phyloP scores from a whole-genome alignment of 2,888 invertebrate genomes.

The Mesodorylaimus sp. region DNA sequence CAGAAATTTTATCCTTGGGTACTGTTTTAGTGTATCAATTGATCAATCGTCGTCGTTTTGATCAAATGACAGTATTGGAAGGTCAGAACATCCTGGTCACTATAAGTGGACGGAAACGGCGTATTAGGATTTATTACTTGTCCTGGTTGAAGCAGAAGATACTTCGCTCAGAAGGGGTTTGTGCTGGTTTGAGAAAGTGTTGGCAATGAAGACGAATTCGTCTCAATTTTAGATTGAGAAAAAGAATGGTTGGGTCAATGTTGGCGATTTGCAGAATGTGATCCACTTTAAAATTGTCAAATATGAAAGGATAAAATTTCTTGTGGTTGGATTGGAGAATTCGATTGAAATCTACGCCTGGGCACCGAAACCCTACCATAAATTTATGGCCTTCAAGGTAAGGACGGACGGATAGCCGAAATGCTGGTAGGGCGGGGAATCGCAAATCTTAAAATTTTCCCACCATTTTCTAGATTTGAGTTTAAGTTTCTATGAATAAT shows the following conservation, averaged over 20 bases:
- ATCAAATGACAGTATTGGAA: slow-evolving; percentile 99
- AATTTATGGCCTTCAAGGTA: slow-evolving; percentile 98
- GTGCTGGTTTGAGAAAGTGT: too few relatives aligned
- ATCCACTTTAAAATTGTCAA: slow-evolving; percentile 94
- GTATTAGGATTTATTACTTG: slow-evolving; percentile 93
- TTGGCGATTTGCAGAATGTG: slow-evolving; percentile 93
- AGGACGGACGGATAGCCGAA: too few relatives aligned
- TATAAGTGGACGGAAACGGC: slow-evolving; percentile 94
- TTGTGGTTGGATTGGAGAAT: slow-evolving; percentile 94
- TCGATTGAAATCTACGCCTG: slow-evolving; percentile 99
- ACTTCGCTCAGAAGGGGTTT: slow-evolving; percentile 59
- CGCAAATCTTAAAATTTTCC: too few relatives aligned
- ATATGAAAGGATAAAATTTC: slow-evolving; percentile 98
- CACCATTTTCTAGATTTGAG: too few relatives aligned
- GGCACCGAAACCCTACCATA: slow-evolving; percentile 99
- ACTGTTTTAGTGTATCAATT: slow-evolving; percentile 66
- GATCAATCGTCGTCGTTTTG: slow-evolving; percentile 89
- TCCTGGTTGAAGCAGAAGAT: slow-evolving; percentile 99
- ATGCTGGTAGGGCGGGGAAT: too few relatives aligned
- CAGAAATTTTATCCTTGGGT: background rate
- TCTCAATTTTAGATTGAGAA: slow-evolving; percentile 82
- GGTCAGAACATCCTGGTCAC: slow-evolving; percentile 99
- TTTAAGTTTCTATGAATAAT: too few relatives aligned
- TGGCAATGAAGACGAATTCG: too few relatives aligned
- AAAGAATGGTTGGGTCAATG: slow-evolving; percentile 96